Percentiles rank a stretch among this genome's conserved stretches.
Conservation (phyloP, 2,888 invertebrate species). For the Cantharis flavilabris region DNA sequence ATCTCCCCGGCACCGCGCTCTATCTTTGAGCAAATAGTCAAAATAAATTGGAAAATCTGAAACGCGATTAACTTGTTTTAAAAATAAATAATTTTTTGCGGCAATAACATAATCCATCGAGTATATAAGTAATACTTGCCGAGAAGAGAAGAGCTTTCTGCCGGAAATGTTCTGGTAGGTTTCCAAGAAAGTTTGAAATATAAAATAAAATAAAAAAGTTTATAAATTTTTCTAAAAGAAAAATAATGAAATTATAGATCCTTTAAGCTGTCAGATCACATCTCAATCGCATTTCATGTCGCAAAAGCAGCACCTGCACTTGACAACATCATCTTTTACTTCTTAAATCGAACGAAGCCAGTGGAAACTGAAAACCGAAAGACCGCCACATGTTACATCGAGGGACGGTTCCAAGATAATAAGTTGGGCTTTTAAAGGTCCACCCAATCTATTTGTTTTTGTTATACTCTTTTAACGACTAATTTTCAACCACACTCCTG, state of each 20-base stretch:
- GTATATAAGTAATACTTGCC: neutral
- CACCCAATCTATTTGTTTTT: conserved; percentile 9
- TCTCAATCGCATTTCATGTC: conserved; percentile 45
- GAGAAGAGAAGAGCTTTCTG: no score
- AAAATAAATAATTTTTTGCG: neutral
- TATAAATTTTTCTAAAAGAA: conserved; percentile 25
- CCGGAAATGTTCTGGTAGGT: neutral
- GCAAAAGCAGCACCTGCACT: conserved; percentile 44
- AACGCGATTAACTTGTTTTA: neutral
- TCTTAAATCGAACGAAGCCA: conserved; percentile 40
- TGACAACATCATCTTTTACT: conserved; percentile 49
- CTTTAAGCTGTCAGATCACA: conserved; percentile 46
- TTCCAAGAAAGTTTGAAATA: neutral
- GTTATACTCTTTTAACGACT: conserved; percentile 6
- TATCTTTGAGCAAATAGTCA: neutral
- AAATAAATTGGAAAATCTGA: neutral
- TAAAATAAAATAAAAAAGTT: conserved; percentile 1
- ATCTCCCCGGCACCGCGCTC: neutral
- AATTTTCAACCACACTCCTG: neutral
- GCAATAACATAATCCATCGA: neutral
- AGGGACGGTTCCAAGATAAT: conserved; percentile 18
- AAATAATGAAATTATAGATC: conserved; percentile 47
- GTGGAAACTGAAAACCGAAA: conserved; percentile 34
- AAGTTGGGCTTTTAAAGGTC: conserved; percentile 17
- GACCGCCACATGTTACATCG: conserved; percentile 37